Base-by-base conservation (phyloP, 2,797 vertebrate genomes). In the Pitangus sulphuratus region DNA sequence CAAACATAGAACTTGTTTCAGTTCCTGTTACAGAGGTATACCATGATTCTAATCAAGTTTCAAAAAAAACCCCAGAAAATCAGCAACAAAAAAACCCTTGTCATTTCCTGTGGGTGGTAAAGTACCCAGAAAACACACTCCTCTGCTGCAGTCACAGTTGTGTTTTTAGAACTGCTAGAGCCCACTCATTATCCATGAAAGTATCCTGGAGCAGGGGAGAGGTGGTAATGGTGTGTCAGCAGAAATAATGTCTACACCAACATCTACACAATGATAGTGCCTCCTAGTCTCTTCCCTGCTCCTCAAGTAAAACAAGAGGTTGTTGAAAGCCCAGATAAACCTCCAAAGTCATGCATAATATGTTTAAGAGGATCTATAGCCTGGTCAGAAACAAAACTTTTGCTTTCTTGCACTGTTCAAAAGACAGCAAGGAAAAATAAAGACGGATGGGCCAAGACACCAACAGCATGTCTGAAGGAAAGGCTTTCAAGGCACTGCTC, bases 111-210 rank as follows among this genome's bases (percentile, higher is more conserved):
- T 45, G 69, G 45, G 71, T 1, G 6, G 57, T 37, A 89, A 84
- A 22, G 31, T 71, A 84, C 60, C 42, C 57, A 89, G 88, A 89
- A 95, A 95, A 94, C 82, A 81, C 31, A 86, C 37, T 78, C 76
- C 50, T 91, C 83, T 64, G 48, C 84, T 91, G 62, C 53, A 89
- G 25, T 62, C 72, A 60, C 25, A 33, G 85, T 50, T 84, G 33
- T 45, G 19, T 71, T 95, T 94, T 96, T 54, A 90, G 82, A 95
- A 91, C 58, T 40, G 28, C 21, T 61, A 18, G 5, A 74, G 33
- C 64, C 83, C 44, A 80, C 76, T 90, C 79, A 53, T 74, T 85
- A 65, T 42, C 60, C 57, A 84, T 89, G 84, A 92, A 94, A 96
- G 94, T 80, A 94, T 42, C 60, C 53, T 75, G 51, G 39, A 75